phyloP scores from a whole-genome alignment of 1,140 invertebrate species.

The Diachasma alloeum region DNA sequence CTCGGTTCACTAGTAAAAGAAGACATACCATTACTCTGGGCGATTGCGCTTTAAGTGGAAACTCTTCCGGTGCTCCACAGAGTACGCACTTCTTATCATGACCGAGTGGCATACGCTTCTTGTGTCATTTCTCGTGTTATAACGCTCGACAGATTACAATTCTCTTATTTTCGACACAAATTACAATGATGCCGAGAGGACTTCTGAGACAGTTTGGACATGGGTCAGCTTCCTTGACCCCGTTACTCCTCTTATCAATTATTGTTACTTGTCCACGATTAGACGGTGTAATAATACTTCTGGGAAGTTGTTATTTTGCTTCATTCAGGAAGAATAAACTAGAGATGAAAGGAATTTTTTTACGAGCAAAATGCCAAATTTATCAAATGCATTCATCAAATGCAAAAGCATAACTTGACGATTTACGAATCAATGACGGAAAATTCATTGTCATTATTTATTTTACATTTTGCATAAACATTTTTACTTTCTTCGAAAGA shows the following conservation, averaged over 20 bases:
- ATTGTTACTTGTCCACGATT: not conserved
- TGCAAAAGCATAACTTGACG: too few relatives aligned
- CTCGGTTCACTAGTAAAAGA: not conserved
- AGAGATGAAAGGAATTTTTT: not conserved
- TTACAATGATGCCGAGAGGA: not conserved
- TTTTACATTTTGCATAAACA: too few relatives aligned
- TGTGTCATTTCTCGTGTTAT: not conserved
- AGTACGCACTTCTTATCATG: not conserved
- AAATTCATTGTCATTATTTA: too few relatives aligned
- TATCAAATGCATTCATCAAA: too few relatives aligned
- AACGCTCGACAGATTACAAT: not conserved
- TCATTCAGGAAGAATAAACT: not conserved
- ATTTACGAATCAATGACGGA: too few relatives aligned
- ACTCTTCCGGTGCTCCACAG: slow-evolving; percentile 22
- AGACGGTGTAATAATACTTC: not conserved
- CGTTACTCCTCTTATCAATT: slow-evolving; percentile 24
- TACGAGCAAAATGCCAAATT: too few relatives aligned
- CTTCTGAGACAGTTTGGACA: slow-evolving; percentile 15
- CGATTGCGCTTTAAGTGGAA: slow-evolving; percentile 28
- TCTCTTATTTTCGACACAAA: not conserved
- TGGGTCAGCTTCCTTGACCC: slow-evolving; percentile 39
- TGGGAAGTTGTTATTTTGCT: not conserved
- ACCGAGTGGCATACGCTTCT: not conserved
- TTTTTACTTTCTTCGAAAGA: too few relatives aligned
- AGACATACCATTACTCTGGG: slow-evolving; percentile 15